Evolutionary conservation across 2,113 vertebrate species (phyloP), one percentile per base, ranked within the genome.

Genomic region (Carettochelys insculpta): DNA sequence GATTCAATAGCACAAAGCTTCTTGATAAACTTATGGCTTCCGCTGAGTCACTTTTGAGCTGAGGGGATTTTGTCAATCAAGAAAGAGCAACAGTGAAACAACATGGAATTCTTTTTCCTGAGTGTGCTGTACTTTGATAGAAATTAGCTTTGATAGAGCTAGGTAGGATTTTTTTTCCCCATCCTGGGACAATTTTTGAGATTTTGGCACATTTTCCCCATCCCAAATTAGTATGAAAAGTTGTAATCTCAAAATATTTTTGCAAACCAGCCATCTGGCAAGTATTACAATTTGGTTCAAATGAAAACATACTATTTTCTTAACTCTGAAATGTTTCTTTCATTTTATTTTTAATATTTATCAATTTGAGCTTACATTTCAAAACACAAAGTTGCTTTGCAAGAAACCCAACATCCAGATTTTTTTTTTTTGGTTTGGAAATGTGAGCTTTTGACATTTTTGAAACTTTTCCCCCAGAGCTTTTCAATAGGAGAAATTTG

Each of bases 281-380:
- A 45, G 34, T 47, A 1, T 29, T 5, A 88, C n/a, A 4, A 77
- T 58, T 75, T 1, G 43, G 79, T 45, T 41, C 1, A 50, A 65
- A 38, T 83, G 45, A 87, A 85, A 86, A 24, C 83, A 82, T 2
- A n/a, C n/a, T n/a, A n/a, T n/a, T n/a, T n/a, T n/a, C n/a, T n/a
- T 73, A 73, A 25, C 25, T 73, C 45, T 73, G 41, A 43, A 65
- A 65, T 38, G 41, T 45, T 45, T 85, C 31, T 75, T 71, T 9
- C 10, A 12, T 27, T 73, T 75, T 73, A 25, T 48, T 0, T 56
- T 38, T 56, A 7, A 52, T 48, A 48, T 48, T 1, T 43, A 45
- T 2, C 38, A 53, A 25, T 41, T 50, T 41, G 53, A 73, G 27
- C 5, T 68, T 58, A 11, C 20, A 53, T 24, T 78, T 88, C 88